Base-by-base conservation (phyloP, 2,797 vertebrate species). In the Pseudochromis fuscus region DNA sequence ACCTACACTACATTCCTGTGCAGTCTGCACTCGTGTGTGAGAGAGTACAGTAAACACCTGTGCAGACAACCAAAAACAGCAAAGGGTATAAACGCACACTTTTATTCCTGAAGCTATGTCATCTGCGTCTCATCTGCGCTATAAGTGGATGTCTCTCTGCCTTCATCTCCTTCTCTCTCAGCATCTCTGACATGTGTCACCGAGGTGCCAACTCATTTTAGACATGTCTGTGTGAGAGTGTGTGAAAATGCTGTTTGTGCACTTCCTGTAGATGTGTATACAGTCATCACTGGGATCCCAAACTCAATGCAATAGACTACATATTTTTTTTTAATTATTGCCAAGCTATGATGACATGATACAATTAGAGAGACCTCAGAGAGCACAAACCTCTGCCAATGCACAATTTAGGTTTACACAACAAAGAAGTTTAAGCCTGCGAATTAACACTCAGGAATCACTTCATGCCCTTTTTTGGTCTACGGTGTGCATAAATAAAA, bases 111-210 rank as follows among this genome's bases (percentile, higher is more conserved):
- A 51, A 9, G 25, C 24, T 56, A 2, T 37, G 45, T 30, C n/a
- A 12, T 7, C 46, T 11, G 21, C 8, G 38, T 42, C 38, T 40
- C 45, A 49, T 67, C 27, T 30, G 31, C 2, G 53, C 37, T 73
- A 23, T 19, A n/a, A 70, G 57, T 52, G 38, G 64, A 50, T 23
- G 46, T 69, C 37, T 81, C 49, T 76, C 51, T 23, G 2, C 50
- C 44, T 66, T 57, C 65, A 73, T 63, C 73, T 52, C 31, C 42
- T 3, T 44, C 65, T 48, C 40, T 71, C 45, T 77, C 51, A n/a
- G 64, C 55, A 57, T 69, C 64, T 66, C 49, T 23, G 61, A 38
- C 37, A 66, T 57, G 57, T 35, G 28, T 33, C 52, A 58, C 31
- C 11, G 10, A 67, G 59, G 61, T 28, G 12, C 24, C 46, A 24